These are phyloP conservation scores for Vicugna pacos DNA, from an alignment of 2,113 vertebrate species.

Conservation along the genomic window DNA sequence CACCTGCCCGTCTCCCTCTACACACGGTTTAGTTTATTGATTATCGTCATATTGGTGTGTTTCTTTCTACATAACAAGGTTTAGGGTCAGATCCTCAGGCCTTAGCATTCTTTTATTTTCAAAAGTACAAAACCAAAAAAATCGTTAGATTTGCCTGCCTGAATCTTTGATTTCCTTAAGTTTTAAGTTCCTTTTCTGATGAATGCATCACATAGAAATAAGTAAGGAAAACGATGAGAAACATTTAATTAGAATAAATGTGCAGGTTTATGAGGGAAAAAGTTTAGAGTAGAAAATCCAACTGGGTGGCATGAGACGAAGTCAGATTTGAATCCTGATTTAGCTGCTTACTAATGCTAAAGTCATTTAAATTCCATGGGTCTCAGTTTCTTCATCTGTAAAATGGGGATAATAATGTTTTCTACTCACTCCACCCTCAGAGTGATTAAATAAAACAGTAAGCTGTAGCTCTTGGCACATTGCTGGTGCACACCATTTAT, in stretches of 20 bases:
- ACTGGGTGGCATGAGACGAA: background rate
- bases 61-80: background rate
- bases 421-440: too few relatives aligned
- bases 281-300: background rate
- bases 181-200: background rate
- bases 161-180: background rate
- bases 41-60: too few relatives aligned
- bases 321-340: background rate
- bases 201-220: background rate
- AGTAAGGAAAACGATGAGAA: too few relatives aligned
- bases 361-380: background rate
- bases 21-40: background rate
- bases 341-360: background rate
- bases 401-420: background rate
- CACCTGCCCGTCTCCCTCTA: background rate
- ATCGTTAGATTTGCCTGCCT: background rate
- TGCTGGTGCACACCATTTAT: background rate
- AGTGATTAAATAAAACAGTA: background rate
- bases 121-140: background rate
- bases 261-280: background rate
- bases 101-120: background rate
- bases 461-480: rapidly evolving
- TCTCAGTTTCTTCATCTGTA: background rate
- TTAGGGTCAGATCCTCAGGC: background rate
- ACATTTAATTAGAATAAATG: background rate